Evolutionary conservation across 2,888 invertebrate genomes (phyloP), one percentile per base, ranked within the genome.

Genomic region (Cerastis rubricosa): DNA sequence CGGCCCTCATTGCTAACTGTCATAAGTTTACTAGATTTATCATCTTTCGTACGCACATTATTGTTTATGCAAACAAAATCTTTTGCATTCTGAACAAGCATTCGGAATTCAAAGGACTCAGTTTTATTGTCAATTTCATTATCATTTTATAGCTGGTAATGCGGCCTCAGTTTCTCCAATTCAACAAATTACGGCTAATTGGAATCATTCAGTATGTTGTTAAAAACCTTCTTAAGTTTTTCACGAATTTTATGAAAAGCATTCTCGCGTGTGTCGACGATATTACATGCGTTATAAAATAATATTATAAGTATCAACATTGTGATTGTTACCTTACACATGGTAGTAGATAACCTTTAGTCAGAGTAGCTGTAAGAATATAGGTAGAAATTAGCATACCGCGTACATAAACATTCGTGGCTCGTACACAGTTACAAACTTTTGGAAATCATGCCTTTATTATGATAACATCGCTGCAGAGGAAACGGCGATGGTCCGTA

Each of bases 401-500:
- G 79, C 80, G 78, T 81, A 83, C 81, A 72, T 81, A 77, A 71
- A 59, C 82, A 81, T 85, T 81, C 78, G 74, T 77, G 71, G 35
- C 85, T 83, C 81, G 82, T 81, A 86, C 81, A 81, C 76, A 75
- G 84, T 81, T 80, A 84, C 84, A 81, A 88, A 88, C 89, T 89
- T 91, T 91, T 87, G 85, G 85, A 89, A 89, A 90, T 86, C 87
- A 84, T 85, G 87, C 85, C 88, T 89, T 87, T 89, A 85, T 88
- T 90, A 87, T 86, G 89, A 90, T 90, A 90, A 90, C 87, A 90
- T 86, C 75, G 84, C 85, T 85, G 83, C 85, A 80, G 86, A 91
- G 91, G 91, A 92, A 92, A 90, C 86, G 87, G 76, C 85, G 85
- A 83, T 86, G 85, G 83, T 86, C 84, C 86, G 83, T 91, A 92